A percentile compares a stretch with the other conserved stretches of the same genome.
phyloP scores from a whole-genome alignment of 2,113 vertebrate genomes.

The Podarcis cretensis region DNA sequence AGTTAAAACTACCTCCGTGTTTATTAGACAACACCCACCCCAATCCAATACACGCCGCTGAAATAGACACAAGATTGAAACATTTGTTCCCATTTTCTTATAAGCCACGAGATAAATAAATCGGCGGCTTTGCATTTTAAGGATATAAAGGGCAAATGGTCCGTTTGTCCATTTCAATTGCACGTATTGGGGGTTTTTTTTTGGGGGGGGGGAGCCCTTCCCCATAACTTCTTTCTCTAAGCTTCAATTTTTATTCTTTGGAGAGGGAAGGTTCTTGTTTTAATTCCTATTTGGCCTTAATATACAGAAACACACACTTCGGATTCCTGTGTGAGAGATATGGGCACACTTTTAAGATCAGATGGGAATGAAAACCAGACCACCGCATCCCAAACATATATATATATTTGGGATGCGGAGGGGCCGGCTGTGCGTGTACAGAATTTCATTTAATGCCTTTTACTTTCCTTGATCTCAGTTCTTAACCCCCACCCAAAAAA shows the following conservation, averaged over 20 bases:
- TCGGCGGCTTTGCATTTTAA: constrained; percentile 55
- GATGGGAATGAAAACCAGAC: too few relatives aligned
- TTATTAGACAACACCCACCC: not conserved
- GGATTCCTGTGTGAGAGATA: too few relatives aligned
- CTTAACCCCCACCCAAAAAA: not conserved
- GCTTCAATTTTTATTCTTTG: not conserved
- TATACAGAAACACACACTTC: too few relatives aligned
- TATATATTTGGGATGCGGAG: not conserved
- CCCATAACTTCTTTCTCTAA: not conserved
- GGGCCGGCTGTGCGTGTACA: constrained; percentile 1
- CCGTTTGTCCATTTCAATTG: not conserved
- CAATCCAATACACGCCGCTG: not conserved
- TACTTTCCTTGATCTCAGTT: constrained; percentile 46
- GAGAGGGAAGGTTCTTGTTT: too few relatives aligned
- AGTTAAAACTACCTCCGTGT: constrained; percentile 35
- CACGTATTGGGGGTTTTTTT: too few relatives aligned
- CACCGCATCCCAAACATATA: too few relatives aligned
- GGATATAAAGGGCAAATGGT: not conserved
- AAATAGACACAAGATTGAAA: not conserved
- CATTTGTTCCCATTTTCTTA: not conserved
- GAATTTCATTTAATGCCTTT: constrained; percentile 37
- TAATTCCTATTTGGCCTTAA: not conserved
- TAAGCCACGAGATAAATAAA: constrained; percentile 6
- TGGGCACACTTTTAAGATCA: too few relatives aligned
- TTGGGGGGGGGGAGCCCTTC: not conserved